Conservation (phyloP, 2,888 invertebrate genomes). For the Chaetogeoica ovagalla region DNA sequence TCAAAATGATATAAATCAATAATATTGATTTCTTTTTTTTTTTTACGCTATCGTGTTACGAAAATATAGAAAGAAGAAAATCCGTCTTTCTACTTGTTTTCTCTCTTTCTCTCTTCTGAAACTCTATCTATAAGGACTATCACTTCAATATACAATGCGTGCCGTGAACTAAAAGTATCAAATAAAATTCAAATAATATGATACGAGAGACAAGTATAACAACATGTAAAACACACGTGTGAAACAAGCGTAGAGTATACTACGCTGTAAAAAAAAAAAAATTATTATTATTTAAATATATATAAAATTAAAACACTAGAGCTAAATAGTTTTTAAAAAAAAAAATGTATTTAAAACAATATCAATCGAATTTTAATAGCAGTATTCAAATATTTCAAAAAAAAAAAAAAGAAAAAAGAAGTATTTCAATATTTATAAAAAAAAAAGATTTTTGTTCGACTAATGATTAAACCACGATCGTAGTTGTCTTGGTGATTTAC, state of each 20-base stretch:
- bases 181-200: neutral
- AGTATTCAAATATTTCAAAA: too few species aligned
- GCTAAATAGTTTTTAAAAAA: too few species aligned
- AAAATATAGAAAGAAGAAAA: neutral
- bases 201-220: neutral
- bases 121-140: conserved; percentile 10
- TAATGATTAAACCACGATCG: too few species aligned
- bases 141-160: neutral
- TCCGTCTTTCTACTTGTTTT: neutral
- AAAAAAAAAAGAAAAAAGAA: too few species aligned
- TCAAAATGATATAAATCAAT: neutral
- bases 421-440: too few species aligned
- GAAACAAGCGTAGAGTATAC: neutral
- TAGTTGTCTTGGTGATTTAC: too few species aligned
- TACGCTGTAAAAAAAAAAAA: too few species aligned
- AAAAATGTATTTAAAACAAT: too few species aligned
- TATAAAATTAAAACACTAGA: too few species aligned
- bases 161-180: conserved; percentile 16
- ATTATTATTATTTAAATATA: too few species aligned
- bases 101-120: neutral
- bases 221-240: neutral
- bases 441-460: too few species aligned
- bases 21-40: neutral
- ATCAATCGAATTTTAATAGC: too few species aligned
- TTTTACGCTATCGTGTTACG: neutral